Evolutionary conservation across 2,113 vertebrate species (phyloP).

Genomic region (Chaetodon trifascialis): DNA sequence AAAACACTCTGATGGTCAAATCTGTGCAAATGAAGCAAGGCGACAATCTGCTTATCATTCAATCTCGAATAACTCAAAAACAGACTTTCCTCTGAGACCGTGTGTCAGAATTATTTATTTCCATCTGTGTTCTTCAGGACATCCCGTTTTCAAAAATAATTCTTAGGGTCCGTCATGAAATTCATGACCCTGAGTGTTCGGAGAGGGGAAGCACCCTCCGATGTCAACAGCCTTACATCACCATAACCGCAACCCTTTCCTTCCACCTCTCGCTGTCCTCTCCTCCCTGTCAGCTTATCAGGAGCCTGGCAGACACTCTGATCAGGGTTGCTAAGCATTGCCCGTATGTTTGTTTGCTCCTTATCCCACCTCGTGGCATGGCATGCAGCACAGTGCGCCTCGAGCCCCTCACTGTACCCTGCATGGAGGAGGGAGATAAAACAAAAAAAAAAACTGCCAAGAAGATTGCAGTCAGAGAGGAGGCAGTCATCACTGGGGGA

Average conservation of each 20-base stretch:
- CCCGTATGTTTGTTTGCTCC: conserved; percentile 81
- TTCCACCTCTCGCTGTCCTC: conserved; percentile 69
- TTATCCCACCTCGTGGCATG: conserved; percentile 78
- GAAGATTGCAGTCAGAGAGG: conserved; percentile 56
- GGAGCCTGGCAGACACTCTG: conserved; percentile 80
- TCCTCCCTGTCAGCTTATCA: conserved; percentile 83
- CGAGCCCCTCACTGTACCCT: conserved; percentile 69
- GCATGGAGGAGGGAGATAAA: conserved; percentile 80
- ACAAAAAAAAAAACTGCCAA: conserved; percentile 65
- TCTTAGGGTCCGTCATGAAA: neutral
- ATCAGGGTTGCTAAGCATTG: conserved; percentile 78
- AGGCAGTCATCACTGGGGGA: conserved; percentile 65
- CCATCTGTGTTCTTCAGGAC: neutral
- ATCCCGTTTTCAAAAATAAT: neutral
- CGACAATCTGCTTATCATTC: neutral
- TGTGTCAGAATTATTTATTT: neutral
- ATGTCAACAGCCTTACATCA: conserved; percentile 55
- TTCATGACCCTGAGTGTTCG: conserved; percentile 39
- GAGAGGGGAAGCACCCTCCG: conserved; percentile 47
- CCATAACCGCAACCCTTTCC: conserved; percentile 49
- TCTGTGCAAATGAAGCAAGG: neutral
- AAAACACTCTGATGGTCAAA: neutral
- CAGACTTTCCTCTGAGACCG: neutral
- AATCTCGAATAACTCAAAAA: neutral
- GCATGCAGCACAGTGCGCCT: conserved; percentile 59